Base-by-base conservation (phyloP, 2,888 invertebrate species). In the Drosophila cracens region DNA sequence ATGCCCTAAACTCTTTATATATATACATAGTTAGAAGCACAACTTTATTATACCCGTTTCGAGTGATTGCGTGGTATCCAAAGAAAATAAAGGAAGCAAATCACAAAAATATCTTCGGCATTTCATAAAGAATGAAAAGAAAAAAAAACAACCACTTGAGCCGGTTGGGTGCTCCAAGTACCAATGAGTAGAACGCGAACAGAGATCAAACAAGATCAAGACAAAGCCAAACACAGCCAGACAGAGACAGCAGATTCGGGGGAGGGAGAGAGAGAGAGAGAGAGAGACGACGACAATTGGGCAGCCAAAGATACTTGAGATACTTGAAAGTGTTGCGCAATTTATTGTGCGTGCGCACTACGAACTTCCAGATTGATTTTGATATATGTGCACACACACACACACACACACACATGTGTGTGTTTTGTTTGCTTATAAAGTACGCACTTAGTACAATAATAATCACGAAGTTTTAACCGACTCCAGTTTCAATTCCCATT, bases 251-350 rank as follows among this genome's bases (percentile, higher is more conserved):
- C 25, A 46, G 16, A 16, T 46, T 1, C 25, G 1, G 4, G 46
- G 16, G 16, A 2, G 16, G 2, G 36, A 18, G 3, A 18, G 7
- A 36, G 46, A 21, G 3, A 18, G 7, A 36, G 46, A 21, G 7
- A 16, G 25, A 25, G 25, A 43, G n/a, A 46, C 6, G 11, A 6
- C 11, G 2, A 38, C 38, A 38, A 43, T 38, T n/a, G 38, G 38
- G 18, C 38, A 38, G 38, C 38, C 46, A 16, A 8, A 46, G 46
- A 46, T 46, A 46, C 46, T 46, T 46, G 46, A 46, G 46, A 46
- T 70, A 68, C 70, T 70, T 67, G 59, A 67, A 53, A 59, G 67
- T 67, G 70, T 79, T 83, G 82, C 82, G 83, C 83, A 83, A 83
- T 83, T 76, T 74, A 70, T 79, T 63, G 68, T 83, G 81, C 81